Base-by-base conservation (phyloP, 2,113 vertebrate species). In the Vombatus ursinus region DNA sequence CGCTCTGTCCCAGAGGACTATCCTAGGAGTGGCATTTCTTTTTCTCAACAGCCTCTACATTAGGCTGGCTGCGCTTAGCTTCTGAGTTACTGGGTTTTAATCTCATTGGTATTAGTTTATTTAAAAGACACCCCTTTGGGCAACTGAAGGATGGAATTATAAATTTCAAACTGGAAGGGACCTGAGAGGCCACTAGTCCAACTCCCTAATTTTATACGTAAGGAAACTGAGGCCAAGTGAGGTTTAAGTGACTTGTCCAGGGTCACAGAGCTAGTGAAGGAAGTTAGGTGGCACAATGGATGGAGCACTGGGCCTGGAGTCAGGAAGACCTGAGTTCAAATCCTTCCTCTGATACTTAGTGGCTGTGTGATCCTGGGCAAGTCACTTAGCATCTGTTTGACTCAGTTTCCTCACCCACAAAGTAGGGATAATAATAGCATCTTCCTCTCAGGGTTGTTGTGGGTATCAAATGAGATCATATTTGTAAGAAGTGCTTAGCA, bases 301-400 rank as follows among this genome's bases (percentile, higher is more conserved):
- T 31, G 31, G 48, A 50, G 0, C 47, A 25, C 23, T 37, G 77
- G 2, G 16, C 94, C 93, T 50, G 48, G 89, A 91, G 47, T 91
- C 48, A 93, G 37, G 4, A 10, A 22, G 52, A 95, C 93, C 48
- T 25, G 90, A 92, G 61, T 93, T 10, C 2, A 6, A 57, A 48
- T 50, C 89, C 57, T 1, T 24, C 16, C 26, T 90, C 52, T 89
- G 89, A 89, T 14, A 14, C 19, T 91, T 14, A 47, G 47, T 53
- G 37, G 12, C 90, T 89, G n/a, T 95, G 94, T 92, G 77, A 37
- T 52, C 10, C 91, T 90, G 57, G 52, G 50, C 49, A 52, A 3
- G 52, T 16, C 84, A 47, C 53, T 94, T 90, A 92, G 37, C 52
- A 37, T 94, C 48, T 94, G 89, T 91, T 57, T 57, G 93, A 89